Conservation (phyloP, 2,888 invertebrate genomes). For the Pedicia rivosa region DNA sequence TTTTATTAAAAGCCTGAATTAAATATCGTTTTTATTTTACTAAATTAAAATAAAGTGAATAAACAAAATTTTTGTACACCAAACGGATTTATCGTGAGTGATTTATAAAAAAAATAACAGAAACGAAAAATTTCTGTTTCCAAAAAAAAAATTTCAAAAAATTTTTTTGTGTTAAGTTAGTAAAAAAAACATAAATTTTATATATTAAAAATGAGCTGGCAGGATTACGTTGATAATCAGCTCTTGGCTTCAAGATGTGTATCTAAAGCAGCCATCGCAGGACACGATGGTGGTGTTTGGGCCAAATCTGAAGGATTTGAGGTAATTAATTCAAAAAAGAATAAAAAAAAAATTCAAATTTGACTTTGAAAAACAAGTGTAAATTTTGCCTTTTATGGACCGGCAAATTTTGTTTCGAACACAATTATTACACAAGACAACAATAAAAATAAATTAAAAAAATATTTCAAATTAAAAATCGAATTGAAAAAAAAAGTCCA, state of each 20-base stretch:
- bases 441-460: no score
- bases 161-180: slow-evolving; percentile 2
- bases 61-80: neutral
- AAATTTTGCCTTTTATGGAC: slow-evolving; percentile 6
- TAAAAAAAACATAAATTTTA: slow-evolving; percentile 11
- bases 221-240: slow-evolving; percentile 96
- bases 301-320: slow-evolving; percentile 87
- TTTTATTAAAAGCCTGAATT: slow-evolving; percentile 4
- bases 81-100: slow-evolving; percentile 6
- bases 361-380: no score
- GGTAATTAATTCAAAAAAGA: slow-evolving; percentile 62
- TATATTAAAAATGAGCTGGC: slow-evolving; percentile 78
- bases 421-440: no score
- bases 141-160: slow-evolving; percentile 1
- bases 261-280: slow-evolving; percentile 86
- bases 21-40: no score
- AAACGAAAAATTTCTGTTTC: neutral
- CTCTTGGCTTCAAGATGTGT: slow-evolving; percentile 90
- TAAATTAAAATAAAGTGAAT: no score
- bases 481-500: no score
- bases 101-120: neutral
- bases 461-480: no score
- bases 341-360: no score
- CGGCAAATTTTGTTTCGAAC: no score
- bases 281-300: slow-evolving; percentile 91